phyloP scores from a whole-genome alignment of 1,140 invertebrate species.

The Dolichoris vasculosae region DNA sequence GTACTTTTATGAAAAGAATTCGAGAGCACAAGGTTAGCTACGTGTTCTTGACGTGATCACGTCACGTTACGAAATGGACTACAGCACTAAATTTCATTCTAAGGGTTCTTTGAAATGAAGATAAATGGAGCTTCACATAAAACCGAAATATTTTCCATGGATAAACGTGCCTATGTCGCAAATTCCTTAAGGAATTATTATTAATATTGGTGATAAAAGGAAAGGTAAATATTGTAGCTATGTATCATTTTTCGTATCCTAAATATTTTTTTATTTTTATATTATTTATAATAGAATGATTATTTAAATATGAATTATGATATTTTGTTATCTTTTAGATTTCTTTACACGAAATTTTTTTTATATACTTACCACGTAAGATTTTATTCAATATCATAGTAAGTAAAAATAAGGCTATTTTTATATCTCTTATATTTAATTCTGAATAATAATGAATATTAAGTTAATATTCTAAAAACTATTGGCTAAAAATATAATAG shows the following conservation, averaged over 20 bases:
- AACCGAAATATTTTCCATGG: neutral
- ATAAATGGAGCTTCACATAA: constrained; percentile 9
- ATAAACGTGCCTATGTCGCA: neutral
- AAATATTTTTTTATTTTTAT: neutral
- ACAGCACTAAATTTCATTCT: neutral
- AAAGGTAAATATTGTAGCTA: neutral
- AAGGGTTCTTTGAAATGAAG: constrained; percentile 7
- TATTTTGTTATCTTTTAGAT: neutral
- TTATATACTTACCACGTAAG: no score
- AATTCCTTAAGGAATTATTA: neutral
- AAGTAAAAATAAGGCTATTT: no score
- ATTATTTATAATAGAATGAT: neutral
- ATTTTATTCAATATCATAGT: no score
- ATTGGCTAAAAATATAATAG: no score
- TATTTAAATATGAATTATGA: neutral
- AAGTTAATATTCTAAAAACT: no score
- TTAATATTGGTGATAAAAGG: constrained; percentile 5
- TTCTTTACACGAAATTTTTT: neutral
- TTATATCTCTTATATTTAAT: no score
- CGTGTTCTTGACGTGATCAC: neutral
- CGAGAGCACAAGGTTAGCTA: neutral
- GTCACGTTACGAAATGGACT: neutral
- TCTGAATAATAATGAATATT: no score
- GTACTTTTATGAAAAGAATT: neutral
- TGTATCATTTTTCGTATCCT: neutral